Conservation (phyloP, 2,888 invertebrate species). For the Mesopsocus fuscifrons region DNA sequence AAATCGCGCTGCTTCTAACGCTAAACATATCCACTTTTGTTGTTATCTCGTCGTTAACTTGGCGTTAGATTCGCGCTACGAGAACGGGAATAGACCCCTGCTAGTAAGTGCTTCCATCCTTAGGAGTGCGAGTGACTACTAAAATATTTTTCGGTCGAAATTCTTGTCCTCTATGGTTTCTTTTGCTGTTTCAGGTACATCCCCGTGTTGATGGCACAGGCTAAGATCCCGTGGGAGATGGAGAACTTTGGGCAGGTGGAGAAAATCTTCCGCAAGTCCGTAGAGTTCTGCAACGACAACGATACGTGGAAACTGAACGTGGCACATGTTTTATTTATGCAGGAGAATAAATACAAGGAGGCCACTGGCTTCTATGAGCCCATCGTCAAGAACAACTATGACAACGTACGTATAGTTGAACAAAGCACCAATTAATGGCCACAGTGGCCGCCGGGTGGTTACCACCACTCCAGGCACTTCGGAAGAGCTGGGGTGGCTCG, state of each 20-base stretch:
- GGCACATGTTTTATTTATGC: conserved; percentile 98
- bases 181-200: conserved; percentile 46
- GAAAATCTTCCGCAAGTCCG: conserved; percentile 89
- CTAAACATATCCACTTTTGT: too few relatives aligned
- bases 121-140: too few relatives aligned
- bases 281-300: conserved; percentile 95
- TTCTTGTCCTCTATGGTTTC: conserved; percentile 16
- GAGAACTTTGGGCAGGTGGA: conserved; percentile 93
- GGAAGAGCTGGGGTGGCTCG: neutral
- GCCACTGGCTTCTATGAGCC: conserved; percentile 97
- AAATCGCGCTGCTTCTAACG: too few relatives aligned
- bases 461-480: too few relatives aligned
- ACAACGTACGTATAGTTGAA: conserved; percentile 36
- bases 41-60: too few relatives aligned
- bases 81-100: too few relatives aligned
- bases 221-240: conserved; percentile 95
- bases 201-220: conserved; percentile 98
- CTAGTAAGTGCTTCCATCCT: conserved; percentile 13
- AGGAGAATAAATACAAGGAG: conserved; percentile 95
- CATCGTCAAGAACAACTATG: conserved; percentile 85
- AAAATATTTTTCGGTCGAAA: too few relatives aligned
- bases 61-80: too few relatives aligned
- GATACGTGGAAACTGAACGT: conserved; percentile 96
- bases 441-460: too few relatives aligned
- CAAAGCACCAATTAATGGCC: neutral